Percentiles rank a stretch among this genome's conserved stretches.
Evolutionary conservation across 2,888 invertebrate species (phyloP).

Genomic region (Noctua janthina): DNA sequence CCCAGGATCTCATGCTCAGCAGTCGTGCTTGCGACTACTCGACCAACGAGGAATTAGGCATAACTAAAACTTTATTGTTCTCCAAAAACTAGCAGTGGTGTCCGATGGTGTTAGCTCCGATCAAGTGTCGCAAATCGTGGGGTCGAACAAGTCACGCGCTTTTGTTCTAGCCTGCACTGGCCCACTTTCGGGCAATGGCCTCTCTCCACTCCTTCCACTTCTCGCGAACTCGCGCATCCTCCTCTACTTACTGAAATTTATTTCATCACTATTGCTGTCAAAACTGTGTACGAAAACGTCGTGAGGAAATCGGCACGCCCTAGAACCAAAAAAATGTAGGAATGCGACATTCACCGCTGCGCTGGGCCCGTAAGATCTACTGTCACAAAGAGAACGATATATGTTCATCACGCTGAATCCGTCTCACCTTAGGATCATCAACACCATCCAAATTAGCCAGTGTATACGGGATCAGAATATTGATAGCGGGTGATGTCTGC

Average conservation of each 20-base stretch:
- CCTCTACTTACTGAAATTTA: no score
- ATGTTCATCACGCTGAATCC: background rate
- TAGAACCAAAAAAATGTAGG: background rate
- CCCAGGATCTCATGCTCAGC: no score
- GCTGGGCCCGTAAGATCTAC: background rate
- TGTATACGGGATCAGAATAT: conserved; percentile 95
- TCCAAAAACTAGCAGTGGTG: no score
- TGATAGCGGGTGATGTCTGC: conserved; percentile 91
- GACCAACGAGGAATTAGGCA: background rate
- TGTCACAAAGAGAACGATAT: background rate
- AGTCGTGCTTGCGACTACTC: no score
- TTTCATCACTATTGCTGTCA: background rate
- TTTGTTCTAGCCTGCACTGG: no score
- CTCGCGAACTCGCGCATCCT: no score
- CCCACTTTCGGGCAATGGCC: no score
- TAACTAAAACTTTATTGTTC: no score
- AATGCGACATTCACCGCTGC: background rate
- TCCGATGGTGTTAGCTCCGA: no score
- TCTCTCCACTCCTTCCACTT: no score
- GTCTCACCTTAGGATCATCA: conserved; percentile 94
- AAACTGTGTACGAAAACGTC: background rate
- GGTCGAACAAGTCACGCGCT: background rate
- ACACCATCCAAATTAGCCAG: conserved; percentile 95
- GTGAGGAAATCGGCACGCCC: background rate
- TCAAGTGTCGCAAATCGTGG: background rate